Conservation (phyloP, 2,797 vertebrate genomes). For the Sus cebifrons region DNA sequence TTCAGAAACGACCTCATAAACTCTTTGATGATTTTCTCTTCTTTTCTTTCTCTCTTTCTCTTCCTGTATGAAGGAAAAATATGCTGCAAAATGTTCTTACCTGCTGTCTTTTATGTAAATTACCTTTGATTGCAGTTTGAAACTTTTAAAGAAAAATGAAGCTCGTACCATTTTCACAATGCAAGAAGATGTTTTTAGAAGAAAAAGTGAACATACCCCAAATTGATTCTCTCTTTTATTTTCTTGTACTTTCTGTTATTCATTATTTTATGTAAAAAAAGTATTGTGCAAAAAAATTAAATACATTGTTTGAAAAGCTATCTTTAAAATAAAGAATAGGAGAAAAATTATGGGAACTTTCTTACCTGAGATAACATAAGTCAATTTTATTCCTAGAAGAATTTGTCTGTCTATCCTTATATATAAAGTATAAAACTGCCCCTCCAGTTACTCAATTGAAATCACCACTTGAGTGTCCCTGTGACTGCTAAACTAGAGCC, state of each 20-base stretch:
- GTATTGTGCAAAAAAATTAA: neutral
- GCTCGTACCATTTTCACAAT: constrained; percentile 20
- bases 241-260: neutral
- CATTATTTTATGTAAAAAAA: neutral
- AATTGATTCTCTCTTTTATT: neutral
- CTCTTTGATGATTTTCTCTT: constrained; percentile 81
- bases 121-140: constrained; percentile 68
- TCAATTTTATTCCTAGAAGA: neutral
- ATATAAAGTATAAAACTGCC: neutral
- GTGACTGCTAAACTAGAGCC: neutral
- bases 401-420: neutral
- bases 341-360: neutral
- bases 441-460: neutral
- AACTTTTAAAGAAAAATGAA: constrained; percentile 71
- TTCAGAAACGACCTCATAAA: constrained; percentile 89
- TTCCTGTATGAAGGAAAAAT: constrained; percentile 73
- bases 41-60: constrained; percentile 66
- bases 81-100: constrained; percentile 72
- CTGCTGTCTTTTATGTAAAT: constrained; percentile 83
- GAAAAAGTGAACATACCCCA: constrained; percentile 19
- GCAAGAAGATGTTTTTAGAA: neutral
- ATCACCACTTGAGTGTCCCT: neutral
- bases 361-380: neutral
- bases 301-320: neutral
- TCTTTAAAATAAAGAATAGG: neutral